These are phyloP conservation scores for Miltochrista miniata DNA, from an alignment of 2,888 invertebrate species.

Conservation along the genomic window DNA sequence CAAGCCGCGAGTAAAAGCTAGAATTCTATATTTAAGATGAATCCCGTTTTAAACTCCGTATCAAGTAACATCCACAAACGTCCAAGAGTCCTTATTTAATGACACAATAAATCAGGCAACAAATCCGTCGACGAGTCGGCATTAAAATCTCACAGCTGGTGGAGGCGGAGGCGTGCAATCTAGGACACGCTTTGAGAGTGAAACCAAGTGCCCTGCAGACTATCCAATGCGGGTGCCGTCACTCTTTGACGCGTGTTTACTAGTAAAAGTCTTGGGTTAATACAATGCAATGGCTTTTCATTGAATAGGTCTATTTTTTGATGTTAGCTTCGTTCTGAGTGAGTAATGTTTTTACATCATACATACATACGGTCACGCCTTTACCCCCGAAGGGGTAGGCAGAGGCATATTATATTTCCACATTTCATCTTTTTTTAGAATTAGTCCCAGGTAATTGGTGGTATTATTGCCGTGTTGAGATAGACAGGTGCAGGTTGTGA, in stretches of 20 bases:
- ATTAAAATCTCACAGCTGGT: conserved; percentile 29
- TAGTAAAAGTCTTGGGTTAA: conserved; percentile 8
- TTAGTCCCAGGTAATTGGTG: too few relatives aligned
- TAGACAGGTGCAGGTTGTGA: too few relatives aligned
- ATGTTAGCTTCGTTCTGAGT: conserved; percentile 1
- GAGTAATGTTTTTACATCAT: background rate
- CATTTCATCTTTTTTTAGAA: too few relatives aligned
- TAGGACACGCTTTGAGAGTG: conserved; percentile 49
- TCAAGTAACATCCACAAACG: background rate
- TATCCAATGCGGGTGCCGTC: conserved; percentile 35
- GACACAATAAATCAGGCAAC: conserved; percentile 17
- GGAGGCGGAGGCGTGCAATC: conserved; percentile 26
- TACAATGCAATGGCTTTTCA: conserved; percentile 17
- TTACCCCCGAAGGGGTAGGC: background rate
- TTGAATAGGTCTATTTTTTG: conserved; percentile 20
- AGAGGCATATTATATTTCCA: too few relatives aligned
- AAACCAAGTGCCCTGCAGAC: conserved; percentile 31
- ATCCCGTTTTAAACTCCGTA: background rate
- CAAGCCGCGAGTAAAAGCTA: too few relatives aligned
- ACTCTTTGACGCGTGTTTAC: conserved; percentile 33
- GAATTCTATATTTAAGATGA: background rate
- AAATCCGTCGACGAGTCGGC: conserved; percentile 26
- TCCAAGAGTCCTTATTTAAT: conserved; percentile 3
- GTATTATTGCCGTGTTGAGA: too few relatives aligned
- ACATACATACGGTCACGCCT: background rate